phyloP scores from a whole-genome alignment of 1,140 invertebrate species.

The Colletes latitarsis region DNA sequence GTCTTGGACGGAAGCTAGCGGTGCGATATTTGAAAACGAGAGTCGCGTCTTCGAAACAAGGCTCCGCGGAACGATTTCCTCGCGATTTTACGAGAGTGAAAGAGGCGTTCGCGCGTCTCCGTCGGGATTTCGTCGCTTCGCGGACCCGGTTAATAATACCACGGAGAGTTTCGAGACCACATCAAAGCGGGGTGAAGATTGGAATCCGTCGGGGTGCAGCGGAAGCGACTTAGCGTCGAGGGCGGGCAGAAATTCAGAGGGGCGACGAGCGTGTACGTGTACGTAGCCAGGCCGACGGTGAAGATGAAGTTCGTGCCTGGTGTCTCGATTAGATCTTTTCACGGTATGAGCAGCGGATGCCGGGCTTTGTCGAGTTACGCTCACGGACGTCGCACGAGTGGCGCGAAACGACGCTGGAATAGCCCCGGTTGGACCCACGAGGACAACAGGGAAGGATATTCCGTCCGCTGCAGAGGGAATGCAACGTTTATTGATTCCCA shows the following conservation, averaged over 20 bases:
- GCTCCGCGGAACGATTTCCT: not conserved
- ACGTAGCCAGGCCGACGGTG: not conserved
- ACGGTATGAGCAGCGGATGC: slow-evolving; percentile 19
- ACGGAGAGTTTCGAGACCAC: slow-evolving; percentile 34
- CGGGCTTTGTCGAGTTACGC: slow-evolving; percentile 14
- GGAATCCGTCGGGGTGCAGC: slow-evolving; percentile 42
- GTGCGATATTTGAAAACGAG: slow-evolving; percentile 5
- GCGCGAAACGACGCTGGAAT: not conserved
- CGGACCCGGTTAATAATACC: slow-evolving; percentile 47
- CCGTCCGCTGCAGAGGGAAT: not conserved
- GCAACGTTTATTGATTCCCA: slow-evolving; percentile 11
- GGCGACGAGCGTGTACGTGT: not conserved
- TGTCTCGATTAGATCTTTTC: slow-evolving; percentile 67
- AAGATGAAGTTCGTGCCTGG: slow-evolving; percentile 62
- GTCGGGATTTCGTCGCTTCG: slow-evolving; percentile 9
- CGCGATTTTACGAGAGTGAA: slow-evolving; percentile 8
- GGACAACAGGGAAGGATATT: not conserved
- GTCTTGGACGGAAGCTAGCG: not conserved
- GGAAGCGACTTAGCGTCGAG: slow-evolving; percentile 18
- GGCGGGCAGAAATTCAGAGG: slow-evolving; percentile 26
- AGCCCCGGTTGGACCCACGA: too few species aligned
- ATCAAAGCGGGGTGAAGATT: slow-evolving; percentile 53
- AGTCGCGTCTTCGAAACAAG: slow-evolving; percentile 2
- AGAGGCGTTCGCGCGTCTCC: not conserved
- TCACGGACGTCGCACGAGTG: slow-evolving; percentile 3